A percentile compares a stretch with the other conserved stretches of the same genome.
Evolutionary conservation across 1,140 invertebrate genomes (phyloP).

Genomic region (Sweltsa coloradensis): DNA sequence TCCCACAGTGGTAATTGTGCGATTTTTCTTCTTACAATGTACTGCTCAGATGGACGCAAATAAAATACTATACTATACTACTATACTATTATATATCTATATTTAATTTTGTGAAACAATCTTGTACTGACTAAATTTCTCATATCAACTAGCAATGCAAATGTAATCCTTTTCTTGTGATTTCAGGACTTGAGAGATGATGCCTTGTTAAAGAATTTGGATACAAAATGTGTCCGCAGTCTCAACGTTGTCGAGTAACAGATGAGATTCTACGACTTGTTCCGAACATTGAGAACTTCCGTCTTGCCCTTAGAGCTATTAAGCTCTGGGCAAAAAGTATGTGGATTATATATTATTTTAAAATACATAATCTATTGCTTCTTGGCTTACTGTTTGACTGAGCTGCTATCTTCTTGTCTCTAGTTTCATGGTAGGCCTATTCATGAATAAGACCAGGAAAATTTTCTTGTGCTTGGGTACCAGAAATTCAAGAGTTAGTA

Average conservation of each 20-base stretch:
- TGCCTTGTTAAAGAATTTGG: slow-evolving; percentile 85
- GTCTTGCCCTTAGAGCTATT: slow-evolving; percentile 83
- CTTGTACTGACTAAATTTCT: neutral
- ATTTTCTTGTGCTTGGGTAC: too few species aligned
- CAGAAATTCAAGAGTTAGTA: too few species aligned
- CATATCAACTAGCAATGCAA: neutral
- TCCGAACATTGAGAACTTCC: slow-evolving; percentile 90
- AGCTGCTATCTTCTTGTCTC: too few species aligned
- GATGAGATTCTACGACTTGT: slow-evolving; percentile 95
- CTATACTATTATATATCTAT: neutral
- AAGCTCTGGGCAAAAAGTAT: slow-evolving; percentile 98
- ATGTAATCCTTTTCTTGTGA: slow-evolving; percentile 16
- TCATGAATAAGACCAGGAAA: too few species aligned
- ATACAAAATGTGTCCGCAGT: slow-evolving; percentile 92
- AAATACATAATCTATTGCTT: too few species aligned
- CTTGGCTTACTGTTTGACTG: too few species aligned
- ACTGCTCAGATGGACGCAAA: too few species aligned
- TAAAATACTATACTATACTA: too few species aligned
- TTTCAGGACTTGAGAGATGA: slow-evolving; percentile 81
- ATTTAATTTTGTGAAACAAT: neutral
- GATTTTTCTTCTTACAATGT: too few species aligned
- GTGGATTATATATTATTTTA: too few species aligned
- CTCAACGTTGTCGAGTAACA: slow-evolving; percentile 95
- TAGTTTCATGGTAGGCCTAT: too few species aligned
- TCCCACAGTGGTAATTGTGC: too few species aligned